Conservation (phyloP, 2,113 vertebrate genomes). For the Oxyruncus cristatus region DNA sequence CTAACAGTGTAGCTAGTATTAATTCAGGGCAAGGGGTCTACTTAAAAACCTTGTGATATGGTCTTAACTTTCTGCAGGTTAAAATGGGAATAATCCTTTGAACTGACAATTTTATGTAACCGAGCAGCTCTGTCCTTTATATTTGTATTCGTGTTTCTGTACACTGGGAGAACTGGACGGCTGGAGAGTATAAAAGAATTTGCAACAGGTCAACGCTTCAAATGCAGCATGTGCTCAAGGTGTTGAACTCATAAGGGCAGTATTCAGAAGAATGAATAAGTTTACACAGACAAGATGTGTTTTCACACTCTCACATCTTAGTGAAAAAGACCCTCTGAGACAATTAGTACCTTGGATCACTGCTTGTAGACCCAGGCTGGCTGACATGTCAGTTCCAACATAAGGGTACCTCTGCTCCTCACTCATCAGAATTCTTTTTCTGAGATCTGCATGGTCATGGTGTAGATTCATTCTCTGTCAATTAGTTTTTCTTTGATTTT, state of each 20-base stretch:
- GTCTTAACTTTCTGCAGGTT: neutral
- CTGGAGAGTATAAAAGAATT: neutral
- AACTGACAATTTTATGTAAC: neutral
- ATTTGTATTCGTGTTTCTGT: neutral
- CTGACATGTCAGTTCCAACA: neutral
- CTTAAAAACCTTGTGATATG: neutral
- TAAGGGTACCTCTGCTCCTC: neutral
- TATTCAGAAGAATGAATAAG: neutral
- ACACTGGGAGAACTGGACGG: neutral
- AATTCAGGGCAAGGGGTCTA: neutral
- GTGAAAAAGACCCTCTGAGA: neutral
- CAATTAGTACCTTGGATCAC: neutral
- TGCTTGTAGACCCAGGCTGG: neutral
- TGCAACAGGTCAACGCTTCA: neutral
- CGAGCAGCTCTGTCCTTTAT: neutral
- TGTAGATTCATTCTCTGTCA: neutral
- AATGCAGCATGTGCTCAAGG: neutral
- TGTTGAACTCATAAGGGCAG: neutral
- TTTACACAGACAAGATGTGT: neutral
- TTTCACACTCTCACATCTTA: neutral
- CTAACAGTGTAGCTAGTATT: neutral
- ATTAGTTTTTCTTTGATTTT: slow-evolving; percentile 33
- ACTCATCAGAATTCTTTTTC: neutral
- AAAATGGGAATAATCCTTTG: neutral
- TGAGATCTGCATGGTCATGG: neutral